Evolutionary conservation across 2,797 vertebrate genomes (phyloP).

Genomic region (Harpagifer antarcticus): DNA sequence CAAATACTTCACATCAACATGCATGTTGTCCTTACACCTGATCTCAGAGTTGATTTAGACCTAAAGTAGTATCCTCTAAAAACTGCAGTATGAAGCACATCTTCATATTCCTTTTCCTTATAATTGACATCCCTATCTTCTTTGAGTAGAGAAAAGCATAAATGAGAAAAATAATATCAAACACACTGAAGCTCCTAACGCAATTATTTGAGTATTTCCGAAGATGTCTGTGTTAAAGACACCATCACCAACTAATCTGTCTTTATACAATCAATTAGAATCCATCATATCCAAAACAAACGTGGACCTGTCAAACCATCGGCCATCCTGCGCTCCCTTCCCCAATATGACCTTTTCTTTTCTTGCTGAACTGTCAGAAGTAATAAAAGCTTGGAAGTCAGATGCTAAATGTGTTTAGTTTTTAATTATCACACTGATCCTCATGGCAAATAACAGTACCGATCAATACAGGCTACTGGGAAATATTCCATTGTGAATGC

Average conservation of each 20-base stretch:
- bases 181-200: background rate
- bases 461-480: conserved; percentile 84
- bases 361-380: conserved; percentile 76
- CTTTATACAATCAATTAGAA: conserved; percentile 66
- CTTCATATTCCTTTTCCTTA: too few species aligned
- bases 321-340: conserved; percentile 44
- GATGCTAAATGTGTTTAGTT: conserved; percentile 84
- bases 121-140: background rate
- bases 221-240: conserved; percentile 43
- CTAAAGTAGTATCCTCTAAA: background rate
- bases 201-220: conserved; percentile 38
- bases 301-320: conserved; percentile 66
- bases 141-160: background rate
- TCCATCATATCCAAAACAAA: conserved; percentile 77
- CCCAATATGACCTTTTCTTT: conserved; percentile 82
- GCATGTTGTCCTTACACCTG: background rate
- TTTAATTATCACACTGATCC: conserved; percentile 88
- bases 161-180: background rate
- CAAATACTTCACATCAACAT: background rate
- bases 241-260: conserved; percentile 65
- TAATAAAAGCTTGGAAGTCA: conserved; percentile 81
- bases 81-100: background rate
- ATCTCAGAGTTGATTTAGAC: background rate
- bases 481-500: conserved; percentile 83
- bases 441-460: conserved; percentile 85